Evolutionary conservation across 2,797 vertebrate species (phyloP), one percentile per base, ranked within the genome.

Genomic region (Trichosurus vulpecula): DNA sequence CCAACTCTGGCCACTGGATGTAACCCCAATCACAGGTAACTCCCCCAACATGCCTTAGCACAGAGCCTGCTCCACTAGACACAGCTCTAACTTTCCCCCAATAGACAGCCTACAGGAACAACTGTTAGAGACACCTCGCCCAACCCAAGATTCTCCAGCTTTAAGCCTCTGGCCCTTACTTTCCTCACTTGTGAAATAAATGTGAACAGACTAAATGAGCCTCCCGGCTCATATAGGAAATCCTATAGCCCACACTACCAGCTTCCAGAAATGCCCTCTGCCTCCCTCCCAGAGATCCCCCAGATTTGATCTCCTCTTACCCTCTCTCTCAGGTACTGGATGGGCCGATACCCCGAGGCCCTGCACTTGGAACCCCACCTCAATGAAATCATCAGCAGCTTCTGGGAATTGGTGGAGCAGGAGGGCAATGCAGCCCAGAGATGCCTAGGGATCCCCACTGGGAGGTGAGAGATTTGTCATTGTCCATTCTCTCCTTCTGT

Each of bases 301-400:
- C n/a, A 22, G n/a, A 81, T 41, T 47, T 47, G 57, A 58, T 31
- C 31, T 92, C 89, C 29, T 30, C 90, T 47, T 90, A n/a, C 41
- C 54, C 74, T 90, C 93, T 54, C 9, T 89, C 56, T 2, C 98
- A 99, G 99, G 98, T 99, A 99, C 97, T 99, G 99, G 99, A 98
- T 99, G 95, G 98, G 97, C 95, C 99, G 99, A 97, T 99, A 99
- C 97, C 99, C 99, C 0, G 98, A 99, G 1, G 98, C 99, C 27
- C 99, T 99, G 87, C 99, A 99, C 97, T 98, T 98, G 13, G 99
- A 99, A 96, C 98, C 98, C 54, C 98, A 98, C 53, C 98, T 99
- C 3, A 99, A 99, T 96, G 98, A 99, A 96, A 99, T 98, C 57
- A 99, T 99, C 98, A 98, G 98, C n/a, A 99, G 99, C 95, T 98